Conservation (phyloP, 1,140 invertebrate species). For the Chionoecetes opilio region DNA sequence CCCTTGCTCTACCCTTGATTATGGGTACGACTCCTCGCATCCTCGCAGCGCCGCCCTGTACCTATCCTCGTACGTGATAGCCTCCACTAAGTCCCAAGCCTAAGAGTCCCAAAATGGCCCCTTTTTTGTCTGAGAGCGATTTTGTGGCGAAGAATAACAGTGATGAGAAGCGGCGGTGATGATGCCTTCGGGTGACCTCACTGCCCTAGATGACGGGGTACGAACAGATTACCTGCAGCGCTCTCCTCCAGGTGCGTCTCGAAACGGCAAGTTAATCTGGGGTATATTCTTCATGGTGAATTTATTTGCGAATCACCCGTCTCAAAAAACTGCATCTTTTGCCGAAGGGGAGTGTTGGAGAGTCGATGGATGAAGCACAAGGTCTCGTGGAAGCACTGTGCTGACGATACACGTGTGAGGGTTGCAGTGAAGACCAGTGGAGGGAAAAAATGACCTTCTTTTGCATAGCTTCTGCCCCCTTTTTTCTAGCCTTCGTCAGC, state of each 20-base stretch:
- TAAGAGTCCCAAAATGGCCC: neutral
- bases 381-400: neutral
- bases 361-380: too few species aligned
- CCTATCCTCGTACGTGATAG: too few species aligned
- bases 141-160: neutral
- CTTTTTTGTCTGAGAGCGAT: neutral
- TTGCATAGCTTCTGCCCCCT: neutral
- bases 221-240: too few species aligned
- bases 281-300: too few species aligned
- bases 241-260: too few species aligned
- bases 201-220: too few species aligned
- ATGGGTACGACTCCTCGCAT: neutral
- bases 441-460: neutral
- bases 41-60: conserved; percentile 9
- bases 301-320: too few species aligned
- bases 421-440: neutral
- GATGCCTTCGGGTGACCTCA: neutral
- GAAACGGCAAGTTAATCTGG: too few species aligned
- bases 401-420: neutral
- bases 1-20: conserved; percentile 14
- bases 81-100: too few species aligned
- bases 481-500: neutral
- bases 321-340: too few species aligned
- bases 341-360: too few species aligned
- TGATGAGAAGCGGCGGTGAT: neutral